These are phyloP conservation scores for Plodia interpunctella DNA, from an alignment of 1,140 invertebrate species.

Conservation along the genomic window DNA sequence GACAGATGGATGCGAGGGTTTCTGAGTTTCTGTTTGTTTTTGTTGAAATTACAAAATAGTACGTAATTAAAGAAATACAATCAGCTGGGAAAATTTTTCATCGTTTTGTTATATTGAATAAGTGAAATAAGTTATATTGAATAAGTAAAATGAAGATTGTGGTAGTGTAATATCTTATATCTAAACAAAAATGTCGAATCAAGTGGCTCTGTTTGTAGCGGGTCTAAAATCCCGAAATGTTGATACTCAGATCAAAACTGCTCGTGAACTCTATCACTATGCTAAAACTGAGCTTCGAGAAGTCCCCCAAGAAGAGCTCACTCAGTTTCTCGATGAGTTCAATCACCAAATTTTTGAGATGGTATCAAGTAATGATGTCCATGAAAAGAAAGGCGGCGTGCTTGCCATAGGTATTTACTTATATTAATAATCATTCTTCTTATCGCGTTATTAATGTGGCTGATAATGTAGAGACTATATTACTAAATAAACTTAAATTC, in stretches of 20 bases:
- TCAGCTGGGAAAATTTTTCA: background rate
- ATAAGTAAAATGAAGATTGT: background rate
- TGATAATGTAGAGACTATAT: too few relatives aligned
- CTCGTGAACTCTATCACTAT: constrained; percentile 92
- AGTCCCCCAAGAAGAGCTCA: constrained; percentile 93
- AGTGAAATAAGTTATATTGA: background rate
- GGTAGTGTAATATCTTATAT: background rate
- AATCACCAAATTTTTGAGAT: constrained; percentile 97
- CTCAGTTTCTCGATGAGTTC: constrained; percentile 94
- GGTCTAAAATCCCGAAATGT: constrained; percentile 93
- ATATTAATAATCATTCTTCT: background rate
- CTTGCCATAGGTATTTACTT: constrained; percentile 89
- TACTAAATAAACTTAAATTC: too few relatives aligned
- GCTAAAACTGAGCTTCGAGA: constrained; percentile 95
- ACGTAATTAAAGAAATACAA: constrained; percentile 9
- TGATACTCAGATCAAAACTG: constrained; percentile 89
- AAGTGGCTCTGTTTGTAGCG: constrained; percentile 87
- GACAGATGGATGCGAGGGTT: background rate
- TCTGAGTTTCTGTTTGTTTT: constrained; percentile 11
- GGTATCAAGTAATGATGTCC: constrained; percentile 94
- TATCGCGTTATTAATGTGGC: too few relatives aligned
- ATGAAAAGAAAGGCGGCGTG: constrained; percentile 97
- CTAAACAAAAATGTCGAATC: constrained; percentile 51
- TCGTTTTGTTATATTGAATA: background rate
- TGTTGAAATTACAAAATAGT: constrained; percentile 16